Conservation (phyloP, 2,888 invertebrate genomes). For the Maniola hyperantus region DNA sequence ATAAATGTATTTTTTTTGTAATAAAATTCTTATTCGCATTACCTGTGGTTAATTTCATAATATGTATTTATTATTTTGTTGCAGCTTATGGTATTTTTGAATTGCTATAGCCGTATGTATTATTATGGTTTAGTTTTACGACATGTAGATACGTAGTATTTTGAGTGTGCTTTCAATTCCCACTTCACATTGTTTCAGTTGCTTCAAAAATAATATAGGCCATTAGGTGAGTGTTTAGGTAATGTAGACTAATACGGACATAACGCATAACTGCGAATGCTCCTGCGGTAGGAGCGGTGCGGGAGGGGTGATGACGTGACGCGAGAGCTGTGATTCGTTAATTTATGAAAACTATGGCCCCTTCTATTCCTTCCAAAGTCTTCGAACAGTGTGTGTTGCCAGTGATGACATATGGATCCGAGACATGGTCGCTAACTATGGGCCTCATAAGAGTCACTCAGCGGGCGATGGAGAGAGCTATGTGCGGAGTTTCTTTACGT, state of each 20-base stretch:
- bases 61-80: conserved; percentile 15
- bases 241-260: not conserved
- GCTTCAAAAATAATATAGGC: conserved; percentile 73
- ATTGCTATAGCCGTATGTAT: conserved; percentile 19
- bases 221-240: conserved; percentile 40
- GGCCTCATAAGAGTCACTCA: too few species aligned
- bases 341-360: too few species aligned
- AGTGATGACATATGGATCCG: too few species aligned
- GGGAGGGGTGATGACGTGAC: not conserved
- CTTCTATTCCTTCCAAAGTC: too few species aligned
- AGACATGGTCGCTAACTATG: too few species aligned
- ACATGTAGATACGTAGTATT: not conserved
- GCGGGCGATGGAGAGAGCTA: too few species aligned
- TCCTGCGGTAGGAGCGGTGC: not conserved
- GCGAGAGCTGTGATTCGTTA: too few species aligned
- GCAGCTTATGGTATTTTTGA: conserved; percentile 10
- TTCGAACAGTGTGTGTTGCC: too few species aligned
- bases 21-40: not conserved
- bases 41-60: not conserved
- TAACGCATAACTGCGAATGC: not conserved
- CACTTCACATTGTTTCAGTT: conserved; percentile 78
- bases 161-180: conserved; percentile 34
- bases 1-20: not conserved
- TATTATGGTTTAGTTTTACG: conserved; percentile 7
- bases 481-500: too few species aligned